Base-by-base conservation (phyloP, 2,113 vertebrate genomes). In the Chrysemys picta region DNA sequence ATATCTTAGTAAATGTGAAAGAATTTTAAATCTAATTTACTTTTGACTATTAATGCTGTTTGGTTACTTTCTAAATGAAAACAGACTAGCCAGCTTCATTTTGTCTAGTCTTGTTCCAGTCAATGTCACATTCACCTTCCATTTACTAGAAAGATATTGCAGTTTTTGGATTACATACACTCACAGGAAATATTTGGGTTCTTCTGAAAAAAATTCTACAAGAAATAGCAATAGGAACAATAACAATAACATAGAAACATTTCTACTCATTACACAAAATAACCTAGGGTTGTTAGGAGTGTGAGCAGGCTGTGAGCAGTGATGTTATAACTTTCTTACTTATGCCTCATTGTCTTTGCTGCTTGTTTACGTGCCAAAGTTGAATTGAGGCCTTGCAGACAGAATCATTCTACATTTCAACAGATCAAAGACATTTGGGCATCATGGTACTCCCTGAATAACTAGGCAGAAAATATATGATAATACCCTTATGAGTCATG, bases 161-260 rank as follows among this genome's bases (percentile, higher is more conserved):
- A 84, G 92, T 89, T 57, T 94, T 90, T 80, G 93, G 53, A 84
- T 69, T 57, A 57, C 27, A 57, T 57, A 62, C 59, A 62, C 12
- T 35, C 59, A 35, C 5, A n/a, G 29, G 2, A 7, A 53, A 9
- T 80, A 14, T 45, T 85, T 75, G 45, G 7, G 17, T 85, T 52
- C 14, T 31, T 52, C 50, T 69, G 65, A 3, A 31, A 83, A 90
- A 94, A 85, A 2, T 25, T 38, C 35, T 14, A 52, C 84, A 89
- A 69, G 78, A 90, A 85, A 75, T 16, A 84, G 3, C n/a, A 87
- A 84, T 91, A 91, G 19, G 80, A 80, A 52, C 24, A 88, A 29
- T 89, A 95, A 54, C 54, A 4, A 2, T 35, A 81, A 79, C 50
- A 59, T 0, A 82, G 53, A 82, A 90, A 85, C 92, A 0, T 29